Evolutionary conservation across 2,113 vertebrate genomes (phyloP), one percentile per base, ranked within the genome.

Genomic region (Oncorhynchus gorbuscha): DNA sequence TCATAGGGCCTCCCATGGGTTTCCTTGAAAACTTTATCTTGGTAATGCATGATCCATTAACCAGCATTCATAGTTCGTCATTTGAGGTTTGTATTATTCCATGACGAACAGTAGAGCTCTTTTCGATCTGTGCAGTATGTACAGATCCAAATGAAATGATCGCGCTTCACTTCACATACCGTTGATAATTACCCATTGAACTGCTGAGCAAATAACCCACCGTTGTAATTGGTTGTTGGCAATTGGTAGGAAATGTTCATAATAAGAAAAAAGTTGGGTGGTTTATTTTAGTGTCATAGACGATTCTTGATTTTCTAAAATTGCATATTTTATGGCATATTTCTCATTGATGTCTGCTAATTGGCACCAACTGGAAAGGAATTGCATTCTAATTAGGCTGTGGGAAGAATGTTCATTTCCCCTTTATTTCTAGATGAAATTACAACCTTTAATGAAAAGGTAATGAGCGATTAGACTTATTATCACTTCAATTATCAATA

Each of bases 361-460:
- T 92, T 92, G 83, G 85, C 78, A 74, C 85, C 74, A 71, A 86
- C 87, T 89, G 74, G 75, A 77, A 85, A 88, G 84, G 76, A 87
- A 90, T 88, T 76, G 73, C 48, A 80, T 83, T 84, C 76, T 84
- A 83, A 84, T 87, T 79, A 86, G 83, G 76, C 81, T 77, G 59
- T 85, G 76, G 64, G 78, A 86, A 28, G 76, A 79, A 83, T 74
- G n/a, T 69, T 64, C 81, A 81, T 58, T 35, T 83, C 67, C 74
- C 80, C 58, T 83, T 85, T 69, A 74, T 84, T 79, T 76, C 61
- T 75, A 55, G 51, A 55, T 75, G 3, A 67, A 24, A 77, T 79
- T 80, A 14, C 82, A 24, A 26, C 14, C 1, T 51, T 51, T 49
- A n/a, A 55, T 69, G 4, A 55, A 64, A n/a, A 9, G 66, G 2